Conservation (phyloP, 2,797 vertebrate genomes). For the Enteromius anoplus region DNA sequence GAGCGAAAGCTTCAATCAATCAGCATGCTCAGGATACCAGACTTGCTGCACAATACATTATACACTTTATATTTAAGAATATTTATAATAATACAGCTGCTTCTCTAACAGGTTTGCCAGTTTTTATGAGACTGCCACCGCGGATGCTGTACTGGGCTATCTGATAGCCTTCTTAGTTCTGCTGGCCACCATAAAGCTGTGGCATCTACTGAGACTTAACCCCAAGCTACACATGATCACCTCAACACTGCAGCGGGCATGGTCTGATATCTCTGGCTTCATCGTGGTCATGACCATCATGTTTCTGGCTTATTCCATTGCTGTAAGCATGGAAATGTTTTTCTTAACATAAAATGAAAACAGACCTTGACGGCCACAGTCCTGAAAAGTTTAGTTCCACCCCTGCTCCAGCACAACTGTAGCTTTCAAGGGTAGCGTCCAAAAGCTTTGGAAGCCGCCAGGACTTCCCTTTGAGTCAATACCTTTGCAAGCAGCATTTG, state of each 20-base stretch:
- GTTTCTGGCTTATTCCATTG: slow-evolving; percentile 91
- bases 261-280: slow-evolving; percentile 95
- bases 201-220: slow-evolving; percentile 94
- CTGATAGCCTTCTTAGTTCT: slow-evolving; percentile 93
- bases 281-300: slow-evolving; percentile 87
- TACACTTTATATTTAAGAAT: neutral
- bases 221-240: slow-evolving; percentile 95
- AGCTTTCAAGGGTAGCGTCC: neutral
- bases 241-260: slow-evolving; percentile 86
- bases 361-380: neutral
- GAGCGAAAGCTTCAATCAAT: slow-evolving; percentile 59
- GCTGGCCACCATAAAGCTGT: slow-evolving; percentile 91
- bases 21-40: neutral
- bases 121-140: slow-evolving; percentile 90
- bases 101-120: slow-evolving; percentile 78
- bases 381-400: neutral
- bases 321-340: slow-evolving; percentile 76
- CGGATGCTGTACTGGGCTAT: slow-evolving; percentile 89
- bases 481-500: too few species aligned
- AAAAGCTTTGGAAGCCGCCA: neutral
- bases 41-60: neutral
- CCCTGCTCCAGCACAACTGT: neutral
- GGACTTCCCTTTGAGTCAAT: neutral
- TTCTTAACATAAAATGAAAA: neutral
- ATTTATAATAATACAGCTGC: neutral